Base-by-base conservation (phyloP, 2,888 invertebrate species). In the Metacarcinus magister region DNA sequence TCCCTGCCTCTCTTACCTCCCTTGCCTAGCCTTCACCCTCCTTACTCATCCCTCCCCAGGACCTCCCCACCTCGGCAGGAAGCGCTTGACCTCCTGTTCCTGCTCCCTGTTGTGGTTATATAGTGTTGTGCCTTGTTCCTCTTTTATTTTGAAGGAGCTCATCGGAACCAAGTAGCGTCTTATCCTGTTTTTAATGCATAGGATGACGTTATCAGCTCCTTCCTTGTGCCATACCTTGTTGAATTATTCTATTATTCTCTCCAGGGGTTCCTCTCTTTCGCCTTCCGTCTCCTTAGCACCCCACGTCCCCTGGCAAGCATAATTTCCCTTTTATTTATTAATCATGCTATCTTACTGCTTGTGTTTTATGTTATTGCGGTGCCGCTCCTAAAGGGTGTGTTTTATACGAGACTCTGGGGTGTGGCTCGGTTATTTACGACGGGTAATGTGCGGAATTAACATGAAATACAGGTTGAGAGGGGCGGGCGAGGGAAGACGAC, bases 381-480 rank as follows among this genome's bases (percentile, higher is more conserved):
- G 87, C 16, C 39, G 39, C 87, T 39, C 39, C 87, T 87, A 39
- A 87, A 87, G 87, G 87, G 87, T 87, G 87, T 87, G 87, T 87
- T 87, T 87, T 87, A 87, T 87, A 87, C 87, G 87, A 87, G 87
- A 19, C 87, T 87, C 87, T 39, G 87, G 87, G 87, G 87, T n/a
- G 87, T 87, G 87, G 87, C 87, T 32, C 4, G 16, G 39, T 87
- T 87, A 87, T 87, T 87, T 87, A 87, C 39, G 87, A 39, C 19
- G 87, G 87, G 87, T 87, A 32, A 87, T 87, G 16, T 87, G 87
- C 39, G 87, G 87, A 87, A 87, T 87, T 87, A 87, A 87, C 87
- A 87, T 87, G 87, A 87, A 87, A 87, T 87, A 87, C 87, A 87
- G 87, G 87, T 87, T 87, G 87, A 87, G 87, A 39, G 87, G 39